These are phyloP conservation scores for Aphaenogaster rudis DNA, from an alignment of 1,140 invertebrate genomes.

Conservation along the genomic window DNA sequence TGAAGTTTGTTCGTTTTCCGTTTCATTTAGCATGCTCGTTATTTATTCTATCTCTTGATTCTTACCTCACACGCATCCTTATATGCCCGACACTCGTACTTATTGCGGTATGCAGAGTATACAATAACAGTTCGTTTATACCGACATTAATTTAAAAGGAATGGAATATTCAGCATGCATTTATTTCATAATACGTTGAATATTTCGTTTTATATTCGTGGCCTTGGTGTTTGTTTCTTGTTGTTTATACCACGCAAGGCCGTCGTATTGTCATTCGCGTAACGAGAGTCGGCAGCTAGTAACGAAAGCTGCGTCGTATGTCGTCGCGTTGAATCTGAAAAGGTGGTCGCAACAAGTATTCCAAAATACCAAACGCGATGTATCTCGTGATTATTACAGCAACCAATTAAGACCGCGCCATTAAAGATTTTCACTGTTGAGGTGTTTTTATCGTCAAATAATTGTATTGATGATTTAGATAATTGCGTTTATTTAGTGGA, in stretches of 20 bases:
- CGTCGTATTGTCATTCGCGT: not conserved
- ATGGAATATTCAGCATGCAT: not conserved
- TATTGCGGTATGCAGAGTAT: not conserved
- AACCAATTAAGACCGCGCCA: not conserved
- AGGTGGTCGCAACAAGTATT: not conserved
- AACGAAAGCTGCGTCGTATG: not conserved
- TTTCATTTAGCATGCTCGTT: not conserved
- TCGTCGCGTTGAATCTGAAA: not conserved
- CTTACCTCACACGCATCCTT: too few species aligned
- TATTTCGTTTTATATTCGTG: not conserved
- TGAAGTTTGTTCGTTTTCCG: not conserved
- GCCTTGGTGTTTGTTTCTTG: not conserved
- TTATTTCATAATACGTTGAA: not conserved
- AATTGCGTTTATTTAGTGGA: too few species aligned
- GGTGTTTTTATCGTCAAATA: too few species aligned
- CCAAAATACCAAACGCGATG: not conserved
- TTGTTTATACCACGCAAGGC: not conserved
- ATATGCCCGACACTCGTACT: not conserved
- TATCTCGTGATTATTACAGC: not conserved
- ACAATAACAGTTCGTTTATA: not conserved
- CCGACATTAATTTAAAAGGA: constrained; percentile 5
- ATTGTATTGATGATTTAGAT: too few species aligned
- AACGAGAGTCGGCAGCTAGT: not conserved
- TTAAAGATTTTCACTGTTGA: not conserved
- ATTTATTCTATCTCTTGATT: not conserved